Evolutionary conservation across 2,888 invertebrate species (phyloP).

Genomic region (Drosophila aldrichi): DNA sequence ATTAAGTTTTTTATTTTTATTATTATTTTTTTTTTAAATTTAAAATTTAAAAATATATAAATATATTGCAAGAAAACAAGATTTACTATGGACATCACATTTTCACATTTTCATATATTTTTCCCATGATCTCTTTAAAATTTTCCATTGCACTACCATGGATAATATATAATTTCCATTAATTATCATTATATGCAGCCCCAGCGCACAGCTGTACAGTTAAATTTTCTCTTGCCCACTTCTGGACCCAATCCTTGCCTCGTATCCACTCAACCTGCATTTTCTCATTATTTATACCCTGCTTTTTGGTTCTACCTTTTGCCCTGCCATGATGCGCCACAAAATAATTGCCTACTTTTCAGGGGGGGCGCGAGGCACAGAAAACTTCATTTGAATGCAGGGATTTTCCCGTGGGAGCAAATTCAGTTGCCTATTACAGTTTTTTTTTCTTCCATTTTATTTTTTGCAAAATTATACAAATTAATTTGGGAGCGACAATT

Average conservation of each 20-base stretch:
- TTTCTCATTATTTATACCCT: slow-evolving; percentile 33
- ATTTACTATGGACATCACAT: too few species aligned
- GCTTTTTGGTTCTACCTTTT: background rate
- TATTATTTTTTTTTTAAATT: too few species aligned
- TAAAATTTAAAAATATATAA: too few species aligned
- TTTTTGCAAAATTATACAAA: slow-evolving; percentile 71
- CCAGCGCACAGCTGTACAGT: background rate
- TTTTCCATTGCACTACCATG: background rate
- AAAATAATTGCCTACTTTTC: slow-evolving; percentile 74
- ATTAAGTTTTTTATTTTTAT: too few species aligned
- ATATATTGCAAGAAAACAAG: too few species aligned
- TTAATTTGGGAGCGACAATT: slow-evolving; percentile 80
- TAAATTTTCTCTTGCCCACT: slow-evolving; percentile 3
- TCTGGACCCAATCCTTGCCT: background rate
- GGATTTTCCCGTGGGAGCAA: slow-evolving; percentile 50
- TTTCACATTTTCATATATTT: too few species aligned
- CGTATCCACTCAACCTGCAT: slow-evolving; percentile 17
- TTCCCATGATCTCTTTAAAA: too few species aligned
- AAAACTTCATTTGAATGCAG: slow-evolving; percentile 67
- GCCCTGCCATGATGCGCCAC: slow-evolving; percentile 50
- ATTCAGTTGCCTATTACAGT: slow-evolving; percentile 30
- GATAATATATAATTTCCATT: background rate
- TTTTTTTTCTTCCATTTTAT: slow-evolving; percentile 13
- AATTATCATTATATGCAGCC: slow-evolving; percentile 3
- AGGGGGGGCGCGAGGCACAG: slow-evolving; percentile 38